A percentile compares a stretch with the other conserved stretches of the same genome.
Conservation (phyloP, 1,140 invertebrate genomes). For the Centruroides sculpturatus region DNA sequence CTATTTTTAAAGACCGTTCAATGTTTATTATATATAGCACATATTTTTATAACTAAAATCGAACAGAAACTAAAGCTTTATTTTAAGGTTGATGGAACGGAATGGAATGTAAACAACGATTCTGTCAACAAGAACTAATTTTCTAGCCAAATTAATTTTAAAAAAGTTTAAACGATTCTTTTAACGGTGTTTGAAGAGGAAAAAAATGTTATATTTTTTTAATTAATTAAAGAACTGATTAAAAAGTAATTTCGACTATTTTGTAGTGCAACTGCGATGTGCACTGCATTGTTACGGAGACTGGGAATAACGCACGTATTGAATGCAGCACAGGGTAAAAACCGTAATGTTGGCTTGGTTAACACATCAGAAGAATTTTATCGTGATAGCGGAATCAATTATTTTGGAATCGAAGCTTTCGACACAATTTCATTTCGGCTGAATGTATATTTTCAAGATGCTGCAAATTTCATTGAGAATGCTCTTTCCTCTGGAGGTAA, state of each 20-base stretch:
- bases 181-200: no score
- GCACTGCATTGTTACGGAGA: slow-evolving; percentile 23
- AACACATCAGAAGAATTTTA: slow-evolving; percentile 43
- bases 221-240: no score
- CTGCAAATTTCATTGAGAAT: slow-evolving; percentile 65
- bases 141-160: no score
- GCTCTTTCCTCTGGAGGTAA: slow-evolving; percentile 40
- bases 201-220: no score
- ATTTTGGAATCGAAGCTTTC: slow-evolving; percentile 59
- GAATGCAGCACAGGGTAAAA: slow-evolving; percentile 30
- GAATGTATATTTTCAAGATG: slow-evolving; percentile 57
- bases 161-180: no score
- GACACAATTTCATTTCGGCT: slow-evolving; percentile 62
- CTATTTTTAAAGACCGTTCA: no score
- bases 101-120: no score
- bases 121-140: no score
- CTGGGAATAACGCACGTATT: slow-evolving; percentile 34
- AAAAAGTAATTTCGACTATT: slow-evolving; percentile 10
- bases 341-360: slow-evolving; percentile 25
- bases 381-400: slow-evolving; percentile 50
- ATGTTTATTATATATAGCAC: no score
- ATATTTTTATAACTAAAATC: no score
- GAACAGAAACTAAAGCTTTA: no score
- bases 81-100: no score
- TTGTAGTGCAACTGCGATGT: slow-evolving; percentile 28